Conservation (phyloP, 2,113 vertebrate genomes). For the Haliaeetus leucogaster region DNA sequence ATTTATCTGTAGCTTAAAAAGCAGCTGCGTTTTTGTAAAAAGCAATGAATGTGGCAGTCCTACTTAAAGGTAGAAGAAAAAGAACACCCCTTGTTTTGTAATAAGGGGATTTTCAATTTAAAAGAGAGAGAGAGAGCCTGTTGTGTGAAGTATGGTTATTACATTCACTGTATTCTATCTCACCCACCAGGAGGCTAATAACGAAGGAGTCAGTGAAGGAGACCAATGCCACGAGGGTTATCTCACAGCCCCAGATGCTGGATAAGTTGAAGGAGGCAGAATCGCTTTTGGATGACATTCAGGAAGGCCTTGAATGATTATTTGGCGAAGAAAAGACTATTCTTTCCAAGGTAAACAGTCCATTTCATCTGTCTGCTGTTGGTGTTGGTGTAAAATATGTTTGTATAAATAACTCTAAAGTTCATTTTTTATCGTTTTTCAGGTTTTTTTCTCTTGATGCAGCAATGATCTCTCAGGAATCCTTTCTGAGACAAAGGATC, state of each 20-base stretch:
- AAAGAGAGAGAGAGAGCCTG: constrained; percentile 77
- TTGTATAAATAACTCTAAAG: constrained; percentile 56
- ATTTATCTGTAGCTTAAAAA: constrained; percentile 84
- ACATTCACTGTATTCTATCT: constrained; percentile 84
- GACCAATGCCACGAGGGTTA: constrained; percentile 77
- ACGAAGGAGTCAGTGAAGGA: constrained; percentile 78
- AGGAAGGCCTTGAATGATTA: constrained; percentile 75
- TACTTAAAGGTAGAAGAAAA: constrained; percentile 82
- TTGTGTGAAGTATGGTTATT: constrained; percentile 83
- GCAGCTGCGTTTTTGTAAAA: constrained; percentile 84
- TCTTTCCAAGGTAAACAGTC: constrained; percentile 80
- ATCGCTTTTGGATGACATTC: constrained; percentile 80
- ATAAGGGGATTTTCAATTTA: constrained; percentile 86
- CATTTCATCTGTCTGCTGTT: constrained; percentile 60
- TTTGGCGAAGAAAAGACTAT: constrained; percentile 75
- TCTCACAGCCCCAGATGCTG: constrained; percentile 79
- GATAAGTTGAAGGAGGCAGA: constrained; percentile 78
- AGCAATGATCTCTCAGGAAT: constrained; percentile 54
- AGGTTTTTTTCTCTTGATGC: constrained; percentile 30
- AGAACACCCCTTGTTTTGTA: constrained; percentile 84
- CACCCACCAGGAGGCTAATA: constrained; percentile 84
- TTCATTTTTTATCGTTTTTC: constrained; percentile 58
- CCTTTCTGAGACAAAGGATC: constrained; percentile 73
- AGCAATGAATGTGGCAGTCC: constrained; percentile 79
- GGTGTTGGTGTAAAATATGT: constrained; percentile 59